A percentile compares a stretch with the other conserved stretches of the same genome.
Evolutionary conservation across 2,113 vertebrate genomes (phyloP).

Genomic region (Noturus placidus): DNA sequence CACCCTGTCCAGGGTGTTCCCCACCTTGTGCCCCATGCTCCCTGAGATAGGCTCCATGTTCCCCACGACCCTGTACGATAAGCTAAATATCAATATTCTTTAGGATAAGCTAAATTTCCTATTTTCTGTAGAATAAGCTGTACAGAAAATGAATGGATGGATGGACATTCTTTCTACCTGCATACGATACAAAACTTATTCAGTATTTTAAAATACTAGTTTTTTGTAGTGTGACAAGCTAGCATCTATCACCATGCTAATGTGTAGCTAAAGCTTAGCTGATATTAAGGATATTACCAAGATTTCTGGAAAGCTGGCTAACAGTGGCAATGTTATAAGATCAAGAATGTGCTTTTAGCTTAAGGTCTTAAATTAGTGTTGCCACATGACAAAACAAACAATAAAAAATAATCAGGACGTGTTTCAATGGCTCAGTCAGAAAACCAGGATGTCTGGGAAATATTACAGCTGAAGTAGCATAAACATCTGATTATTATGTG

Average conservation of each 20-base stretch:
- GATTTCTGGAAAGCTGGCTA: background rate
- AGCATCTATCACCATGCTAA: background rate
- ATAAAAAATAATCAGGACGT: background rate
- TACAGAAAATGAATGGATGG: no score
- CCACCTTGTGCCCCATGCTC: no score
- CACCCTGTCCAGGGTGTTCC: no score
- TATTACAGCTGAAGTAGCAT: background rate
- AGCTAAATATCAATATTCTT: no score
- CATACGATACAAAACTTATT: background rate
- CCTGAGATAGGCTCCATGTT: no score
- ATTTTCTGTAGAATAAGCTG: no score
- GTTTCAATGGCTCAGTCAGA: background rate
- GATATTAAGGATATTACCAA: background rate
- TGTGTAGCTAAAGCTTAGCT: background rate
- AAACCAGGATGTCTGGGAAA: background rate
- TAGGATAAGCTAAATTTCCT: no score
- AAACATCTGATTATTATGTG: background rate
- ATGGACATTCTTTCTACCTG: background rate
- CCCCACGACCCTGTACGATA: no score
- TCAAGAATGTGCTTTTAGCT: background rate
- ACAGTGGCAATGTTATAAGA: background rate
- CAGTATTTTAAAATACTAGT: background rate
- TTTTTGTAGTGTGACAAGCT: background rate
- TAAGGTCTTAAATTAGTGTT: background rate
- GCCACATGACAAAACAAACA: background rate